These are phyloP conservation scores for Lagopus leucura DNA, from an alignment of 2,113 vertebrate species.

Conservation along the genomic window DNA sequence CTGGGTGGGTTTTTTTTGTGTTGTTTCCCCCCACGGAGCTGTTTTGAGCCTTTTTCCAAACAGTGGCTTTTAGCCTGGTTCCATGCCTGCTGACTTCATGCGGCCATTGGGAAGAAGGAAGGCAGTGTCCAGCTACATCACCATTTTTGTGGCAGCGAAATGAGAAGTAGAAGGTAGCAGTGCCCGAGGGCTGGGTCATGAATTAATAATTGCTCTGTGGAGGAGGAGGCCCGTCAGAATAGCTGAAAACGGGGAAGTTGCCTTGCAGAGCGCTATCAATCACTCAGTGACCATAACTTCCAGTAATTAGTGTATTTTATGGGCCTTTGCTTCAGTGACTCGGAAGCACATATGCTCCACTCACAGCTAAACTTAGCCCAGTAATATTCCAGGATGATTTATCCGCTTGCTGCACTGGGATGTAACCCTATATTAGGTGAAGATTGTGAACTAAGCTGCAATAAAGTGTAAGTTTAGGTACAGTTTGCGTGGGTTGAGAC, in stretches of 20 bases:
- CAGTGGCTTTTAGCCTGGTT: not conserved
- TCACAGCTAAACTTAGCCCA: constrained; percentile 81
- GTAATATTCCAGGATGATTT: constrained; percentile 87
- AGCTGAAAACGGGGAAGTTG: constrained; percentile 79
- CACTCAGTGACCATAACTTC: constrained; percentile 90
- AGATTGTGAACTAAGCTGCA: constrained; percentile 82
- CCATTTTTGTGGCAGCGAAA: constrained; percentile 30
- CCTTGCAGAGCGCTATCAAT: constrained; percentile 87
- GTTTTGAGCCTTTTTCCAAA: not conserved
- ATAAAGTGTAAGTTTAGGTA: constrained; percentile 87
- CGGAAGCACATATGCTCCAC: constrained; percentile 83
- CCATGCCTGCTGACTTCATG: constrained; percentile 45
- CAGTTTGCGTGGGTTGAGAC: constrained; percentile 83
- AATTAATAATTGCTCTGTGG: constrained; percentile 82
- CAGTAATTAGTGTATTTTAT: constrained; percentile 91
- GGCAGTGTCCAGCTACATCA: constrained; percentile 60
- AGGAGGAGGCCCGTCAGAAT: constrained; percentile 79
- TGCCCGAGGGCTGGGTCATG: constrained; percentile 82
- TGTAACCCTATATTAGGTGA: constrained; percentile 80
- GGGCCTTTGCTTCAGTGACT: constrained; percentile 85
- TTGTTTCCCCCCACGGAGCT: not conserved
- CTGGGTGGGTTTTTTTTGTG: not conserved
- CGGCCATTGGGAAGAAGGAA: not conserved
- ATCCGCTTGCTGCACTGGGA: constrained; percentile 84
- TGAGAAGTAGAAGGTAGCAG: constrained; percentile 66